Conservation (phyloP, 2,113 vertebrate species). For the Chaetura pelagica region DNA sequence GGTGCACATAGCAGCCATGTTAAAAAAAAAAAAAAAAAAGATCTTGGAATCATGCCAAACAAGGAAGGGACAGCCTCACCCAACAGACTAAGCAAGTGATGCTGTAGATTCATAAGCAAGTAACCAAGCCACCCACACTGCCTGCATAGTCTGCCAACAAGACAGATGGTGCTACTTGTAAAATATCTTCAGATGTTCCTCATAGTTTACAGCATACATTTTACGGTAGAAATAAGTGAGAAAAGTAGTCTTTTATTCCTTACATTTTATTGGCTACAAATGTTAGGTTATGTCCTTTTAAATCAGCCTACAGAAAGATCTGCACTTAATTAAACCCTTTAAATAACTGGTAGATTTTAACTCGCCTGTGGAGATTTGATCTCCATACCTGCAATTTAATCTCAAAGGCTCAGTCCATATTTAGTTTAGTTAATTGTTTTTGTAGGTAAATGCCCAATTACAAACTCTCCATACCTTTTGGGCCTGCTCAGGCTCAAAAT, state of each 20-base stretch:
- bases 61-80: slow-evolving; percentile 39
- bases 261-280: slow-evolving; percentile 66
- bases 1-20: neutral
- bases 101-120: slow-evolving; percentile 34
- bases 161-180: slow-evolving; percentile 70
- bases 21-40: neutral
- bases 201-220: slow-evolving; percentile 61
- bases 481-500: neutral
- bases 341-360: slow-evolving; percentile 63
- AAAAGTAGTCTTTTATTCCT: slow-evolving; percentile 32
- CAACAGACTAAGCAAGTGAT: slow-evolving; percentile 40
- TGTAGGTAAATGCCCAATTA: slow-evolving; percentile 40
- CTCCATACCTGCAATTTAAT: slow-evolving; percentile 20
- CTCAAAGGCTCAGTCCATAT: slow-evolving; percentile 47
- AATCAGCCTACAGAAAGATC: slow-evolving; percentile 55
- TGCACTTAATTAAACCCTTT: slow-evolving; percentile 64
- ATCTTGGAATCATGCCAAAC: slow-evolving; percentile 28
- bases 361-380: slow-evolving; percentile 39
- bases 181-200: slow-evolving; percentile 71
- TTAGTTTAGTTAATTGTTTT: slow-evolving; percentile 42
- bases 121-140: slow-evolving; percentile 55
- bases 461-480: neutral
- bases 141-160: slow-evolving; percentile 49
- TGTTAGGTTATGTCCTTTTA: slow-evolving; percentile 69
- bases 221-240: slow-evolving; percentile 62